Evolutionary conservation across 2,113 vertebrate genomes (phyloP), one percentile per base, ranked within the genome.

Genomic region (Dendropsophus ebraccatus): DNA sequence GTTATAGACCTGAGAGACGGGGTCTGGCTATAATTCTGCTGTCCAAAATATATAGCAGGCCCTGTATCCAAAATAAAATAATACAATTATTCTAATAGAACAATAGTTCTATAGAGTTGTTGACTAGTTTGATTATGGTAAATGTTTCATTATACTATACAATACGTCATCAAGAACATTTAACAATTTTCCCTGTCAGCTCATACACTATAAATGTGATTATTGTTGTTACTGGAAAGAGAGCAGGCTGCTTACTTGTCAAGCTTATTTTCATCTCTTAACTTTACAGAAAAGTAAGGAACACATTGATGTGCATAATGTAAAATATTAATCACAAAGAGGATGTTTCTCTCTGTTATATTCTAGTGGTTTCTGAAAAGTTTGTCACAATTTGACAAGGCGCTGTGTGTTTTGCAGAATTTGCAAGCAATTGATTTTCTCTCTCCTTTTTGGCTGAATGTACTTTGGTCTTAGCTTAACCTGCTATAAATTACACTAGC

Each of bases 401-500:
- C 35, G 49, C 28, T 1, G 79, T 58, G 52, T 25, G 35, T 81
- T 73, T 86, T 35, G 54, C 16, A 74, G 84, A 90, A 90, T 90
- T 88, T 70, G 83, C 47, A 92, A 89, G 5, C 2, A 85, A 89
- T 88, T 82, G 87, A 92, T 90, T 91, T 89, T 21, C 81, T 82
- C n/a, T 86, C 90, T 84, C 21, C 78, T 17, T 81, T 90, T 87
- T 25, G 69, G 23, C 17, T 86, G 83, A 4, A 88, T 87, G 89
- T 73, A 82, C 30, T 81, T 91, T 87, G 82, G 86, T 87, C 86
- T 87, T 76, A 25, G 35, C 25, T 87, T 89, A 54, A 35, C 41
- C 73, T 86, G 73, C 83, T 92, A 92, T 90, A 91, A 90, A 90
- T 91, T 91, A 89, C 91, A 82, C 82, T 89, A 84, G 54, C 85